phyloP scores from a whole-genome alignment of 2,113 vertebrate species.

The Plestiodon gilberti region DNA sequence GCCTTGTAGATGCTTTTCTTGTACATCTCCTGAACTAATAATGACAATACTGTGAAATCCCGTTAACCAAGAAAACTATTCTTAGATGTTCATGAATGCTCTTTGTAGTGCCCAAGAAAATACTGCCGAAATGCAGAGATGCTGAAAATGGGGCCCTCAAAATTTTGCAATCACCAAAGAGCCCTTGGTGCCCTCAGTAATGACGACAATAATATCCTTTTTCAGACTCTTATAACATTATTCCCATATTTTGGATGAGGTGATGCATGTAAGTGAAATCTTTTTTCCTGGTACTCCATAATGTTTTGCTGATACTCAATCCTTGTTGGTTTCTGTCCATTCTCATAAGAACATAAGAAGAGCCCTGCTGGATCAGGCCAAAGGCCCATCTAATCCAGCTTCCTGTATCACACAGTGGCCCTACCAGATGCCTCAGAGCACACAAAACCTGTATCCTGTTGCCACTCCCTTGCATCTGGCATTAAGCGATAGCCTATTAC shows the following conservation, averaged over 20 bases:
- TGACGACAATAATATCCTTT: not conserved
- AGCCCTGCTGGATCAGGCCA: too few species aligned
- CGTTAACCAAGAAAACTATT: not conserved
- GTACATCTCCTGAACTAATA: too few species aligned
- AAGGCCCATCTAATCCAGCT: too few species aligned
- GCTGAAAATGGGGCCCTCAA: not conserved
- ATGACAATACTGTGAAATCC: not conserved
- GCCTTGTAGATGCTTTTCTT: not conserved
- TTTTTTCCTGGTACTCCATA: too few species aligned
- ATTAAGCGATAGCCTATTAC: too few species aligned
- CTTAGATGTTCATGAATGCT: not conserved
- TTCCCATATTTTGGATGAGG: not conserved
- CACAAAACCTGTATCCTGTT: too few species aligned
- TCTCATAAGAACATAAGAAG: too few species aligned
- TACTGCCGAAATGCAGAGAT: not conserved
- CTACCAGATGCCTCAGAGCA: too few species aligned
- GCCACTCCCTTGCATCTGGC: too few species aligned
- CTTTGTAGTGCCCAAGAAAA: not conserved
- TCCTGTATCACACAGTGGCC: too few species aligned
- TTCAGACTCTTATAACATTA: not conserved
- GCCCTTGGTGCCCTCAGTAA: not conserved
- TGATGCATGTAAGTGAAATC: not conserved
- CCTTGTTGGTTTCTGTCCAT: not conserved
- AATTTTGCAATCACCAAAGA: not conserved
- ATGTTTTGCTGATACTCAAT: too few species aligned